Percentiles rank a stretch among this genome's conserved stretches.
Evolutionary conservation across 2,113 vertebrate genomes (phyloP).

Genomic region (Brienomyrus longianalis): DNA sequence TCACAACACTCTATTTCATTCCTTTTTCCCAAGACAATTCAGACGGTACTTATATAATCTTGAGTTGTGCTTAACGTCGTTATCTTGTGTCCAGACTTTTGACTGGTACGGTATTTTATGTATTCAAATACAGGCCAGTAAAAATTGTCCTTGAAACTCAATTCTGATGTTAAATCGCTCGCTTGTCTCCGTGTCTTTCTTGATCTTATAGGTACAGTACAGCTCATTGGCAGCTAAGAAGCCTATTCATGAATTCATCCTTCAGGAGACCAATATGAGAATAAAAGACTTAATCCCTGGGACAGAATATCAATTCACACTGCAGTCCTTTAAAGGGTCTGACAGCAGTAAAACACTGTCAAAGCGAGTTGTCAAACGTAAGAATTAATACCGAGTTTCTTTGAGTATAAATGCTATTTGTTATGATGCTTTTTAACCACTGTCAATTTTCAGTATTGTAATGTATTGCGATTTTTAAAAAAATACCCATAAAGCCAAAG

Average conservation of each 20-base stretch:
- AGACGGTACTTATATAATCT: neutral
- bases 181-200: neutral
- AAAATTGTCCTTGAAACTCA: neutral
- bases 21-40: neutral
- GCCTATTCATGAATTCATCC: conserved; percentile 39
- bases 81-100: neutral
- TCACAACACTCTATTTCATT: neutral
- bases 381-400: conserved; percentile 34
- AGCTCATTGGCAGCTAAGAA: conserved; percentile 35
- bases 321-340: conserved; percentile 63
- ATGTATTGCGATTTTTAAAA: neutral
- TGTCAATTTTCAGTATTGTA: neutral
- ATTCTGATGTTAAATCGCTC: neutral
- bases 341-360: conserved; percentile 53
- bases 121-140: neutral
- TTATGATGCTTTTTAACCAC: neutral
- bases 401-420: neutral
- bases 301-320: conserved; percentile 64
- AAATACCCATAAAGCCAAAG: neutral
- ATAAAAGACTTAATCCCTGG: conserved; percentile 66
- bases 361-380: conserved; percentile 65
- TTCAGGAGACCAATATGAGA: conserved; percentile 48
- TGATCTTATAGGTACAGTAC: conserved; percentile 58
- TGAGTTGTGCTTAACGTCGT: neutral
- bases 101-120: neutral